Evolutionary conservation across 2,797 vertebrate genomes (phyloP).

Genomic region (Setipinna tenuifilis): DNA sequence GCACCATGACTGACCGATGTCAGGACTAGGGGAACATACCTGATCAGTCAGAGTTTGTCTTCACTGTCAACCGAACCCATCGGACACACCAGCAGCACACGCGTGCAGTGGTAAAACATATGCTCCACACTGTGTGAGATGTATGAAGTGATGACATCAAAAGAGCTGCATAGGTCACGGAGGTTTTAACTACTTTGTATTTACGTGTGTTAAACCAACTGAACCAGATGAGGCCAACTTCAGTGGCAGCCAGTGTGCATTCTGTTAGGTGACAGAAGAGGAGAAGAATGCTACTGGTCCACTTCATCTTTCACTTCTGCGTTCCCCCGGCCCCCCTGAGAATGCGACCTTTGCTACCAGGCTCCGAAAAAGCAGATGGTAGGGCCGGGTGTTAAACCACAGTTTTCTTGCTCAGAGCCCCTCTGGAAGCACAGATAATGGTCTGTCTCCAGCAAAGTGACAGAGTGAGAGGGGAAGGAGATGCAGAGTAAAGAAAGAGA

Average conservation of each 20-base stretch:
- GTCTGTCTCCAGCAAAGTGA: constrained; percentile 40
- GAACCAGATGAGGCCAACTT: background rate
- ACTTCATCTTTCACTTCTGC: constrained; percentile 64
- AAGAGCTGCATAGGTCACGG: background rate
- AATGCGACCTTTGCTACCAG: constrained; percentile 62
- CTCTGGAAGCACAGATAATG: constrained; percentile 52
- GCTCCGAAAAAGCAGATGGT: constrained; percentile 70
- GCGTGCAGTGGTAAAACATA: background rate
- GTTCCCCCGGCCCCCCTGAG: constrained; percentile 53
- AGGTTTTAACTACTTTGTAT: background rate
- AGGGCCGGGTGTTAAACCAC: constrained; percentile 56
- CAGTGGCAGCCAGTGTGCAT: background rate
- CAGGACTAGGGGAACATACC: background rate
- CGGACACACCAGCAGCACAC: background rate
- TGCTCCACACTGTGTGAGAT: background rate
- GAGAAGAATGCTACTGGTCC: constrained; percentile 61
- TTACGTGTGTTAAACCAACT: background rate
- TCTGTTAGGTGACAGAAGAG: too few species aligned
- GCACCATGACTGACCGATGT: background rate
- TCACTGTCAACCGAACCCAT: background rate
- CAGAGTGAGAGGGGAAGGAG: constrained; percentile 29
- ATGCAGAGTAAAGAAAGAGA: background rate
- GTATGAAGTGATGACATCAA: background rate
- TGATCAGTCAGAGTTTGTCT: constrained; percentile 7
- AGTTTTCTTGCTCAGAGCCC: constrained; percentile 48